A percentile compares a stretch with the other conserved stretches of the same genome.
Evolutionary conservation across 2,888 invertebrate species (phyloP).

Genomic region (Drosophila tripunctata): DNA sequence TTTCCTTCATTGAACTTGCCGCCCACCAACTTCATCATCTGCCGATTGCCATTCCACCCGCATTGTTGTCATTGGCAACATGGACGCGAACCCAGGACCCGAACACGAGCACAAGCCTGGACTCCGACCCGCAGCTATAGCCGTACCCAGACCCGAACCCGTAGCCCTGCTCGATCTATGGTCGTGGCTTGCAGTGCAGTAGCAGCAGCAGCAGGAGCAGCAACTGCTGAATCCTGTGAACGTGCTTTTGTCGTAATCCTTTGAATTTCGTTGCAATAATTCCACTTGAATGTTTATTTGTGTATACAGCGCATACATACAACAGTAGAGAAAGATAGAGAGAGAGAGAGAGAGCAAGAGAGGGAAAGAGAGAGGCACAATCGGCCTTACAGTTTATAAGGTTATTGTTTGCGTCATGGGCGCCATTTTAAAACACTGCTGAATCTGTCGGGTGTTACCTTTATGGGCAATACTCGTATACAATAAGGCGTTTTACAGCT

Average conservation of each 20-base stretch:
- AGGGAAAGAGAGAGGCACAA: slow-evolving; percentile 8
- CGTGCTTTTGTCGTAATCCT: slow-evolving; percentile 80
- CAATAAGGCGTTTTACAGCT: background rate
- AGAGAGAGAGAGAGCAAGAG: background rate
- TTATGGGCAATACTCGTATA: slow-evolving; percentile 23
- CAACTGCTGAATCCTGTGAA: slow-evolving; percentile 72
- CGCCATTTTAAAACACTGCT: slow-evolving; percentile 68
- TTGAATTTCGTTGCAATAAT: slow-evolving; percentile 80
- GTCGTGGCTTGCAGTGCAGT: slow-evolving; percentile 60
- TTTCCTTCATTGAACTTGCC: slow-evolving; percentile 77
- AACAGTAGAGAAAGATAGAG: background rate
- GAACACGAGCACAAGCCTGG: slow-evolving; percentile 2
- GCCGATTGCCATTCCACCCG: slow-evolving; percentile 53
- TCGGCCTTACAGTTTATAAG: slow-evolving; percentile 69
- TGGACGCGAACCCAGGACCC: slow-evolving; percentile 33
- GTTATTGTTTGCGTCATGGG: slow-evolving; percentile 77
- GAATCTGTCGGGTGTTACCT: slow-evolving; percentile 19
- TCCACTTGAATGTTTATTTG: slow-evolving; percentile 80
- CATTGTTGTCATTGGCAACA: slow-evolving; percentile 78
- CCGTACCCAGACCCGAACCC: slow-evolving; percentile 12
- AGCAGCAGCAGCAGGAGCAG: slow-evolving; percentile 39
- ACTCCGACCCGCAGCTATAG: slow-evolving; percentile 13
- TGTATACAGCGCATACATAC: slow-evolving; percentile 59
- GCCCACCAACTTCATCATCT: slow-evolving; percentile 60
- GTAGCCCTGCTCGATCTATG: slow-evolving; percentile 50